Base-by-base conservation (phyloP, 2,113 vertebrate species). In the Dermatemys mawii region DNA sequence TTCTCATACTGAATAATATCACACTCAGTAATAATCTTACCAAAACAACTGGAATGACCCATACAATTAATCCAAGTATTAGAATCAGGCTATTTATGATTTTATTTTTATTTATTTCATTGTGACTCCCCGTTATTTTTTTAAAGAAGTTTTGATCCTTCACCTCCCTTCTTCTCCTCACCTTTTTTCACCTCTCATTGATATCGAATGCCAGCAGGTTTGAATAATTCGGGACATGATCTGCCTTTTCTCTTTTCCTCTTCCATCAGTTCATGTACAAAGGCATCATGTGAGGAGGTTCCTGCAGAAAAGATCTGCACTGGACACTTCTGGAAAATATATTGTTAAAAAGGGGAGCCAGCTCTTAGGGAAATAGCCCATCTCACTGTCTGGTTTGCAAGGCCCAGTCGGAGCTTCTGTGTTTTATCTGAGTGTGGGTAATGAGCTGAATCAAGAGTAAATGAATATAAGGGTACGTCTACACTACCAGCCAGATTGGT, bases 71-170 rank as follows among this genome's bases (percentile, higher is more conserved):
- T 35, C 70, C 26, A 76, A 49, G 14, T 14, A 75, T 24, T 46
- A 46, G 24, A 60, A 92, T 24, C 21, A 10, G 32, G 53, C 13
- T 46, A 4, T 51, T 83, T 79, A 27, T 17, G 27, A 44, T 88
- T 82, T 86, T 32, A 63, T 91, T 92, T 88, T 55, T 83, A 88
- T 38, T 92, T 73, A 70, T 86, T 44, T 19, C 46, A 70, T 90
- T 75, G 29, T 44, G n/a, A 35, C 46, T 27, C 12, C 27, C 16
- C 10, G 19, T 38, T 22, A 22, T 27, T 48, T 44, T 48, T 49
- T 81, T 76, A 2, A 76, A 41, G 26, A 46, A 29, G 41, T 24
- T 46, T 76, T 46, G 41, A 76, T 12, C 38, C 38, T 26, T 24
- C 21, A 44, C 70, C 41, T 24, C 70, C 12, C 41, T 26, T 26